Base-by-base conservation (phyloP, 2,113 vertebrate genomes). In the Miniopterus natalensis region DNA sequence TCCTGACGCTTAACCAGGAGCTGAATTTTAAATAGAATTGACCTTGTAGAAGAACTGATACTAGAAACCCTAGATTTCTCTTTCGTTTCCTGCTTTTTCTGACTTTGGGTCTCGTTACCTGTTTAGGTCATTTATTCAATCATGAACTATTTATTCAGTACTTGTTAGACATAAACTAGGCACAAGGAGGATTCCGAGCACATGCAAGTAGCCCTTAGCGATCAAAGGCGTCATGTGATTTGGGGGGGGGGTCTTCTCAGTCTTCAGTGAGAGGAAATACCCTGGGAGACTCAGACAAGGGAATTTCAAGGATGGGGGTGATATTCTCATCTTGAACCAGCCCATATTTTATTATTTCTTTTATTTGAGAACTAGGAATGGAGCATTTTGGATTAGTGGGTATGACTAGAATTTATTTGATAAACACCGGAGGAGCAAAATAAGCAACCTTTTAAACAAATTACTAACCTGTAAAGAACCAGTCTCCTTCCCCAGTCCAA, bases 391-490 rank as follows among this genome's bases (percentile, higher is more conserved):
- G 21, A 42, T 84, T 53, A 27, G 49, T 42, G 23, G 70, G 18
- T 74, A 75, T 59, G 84, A 21, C 21, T 70, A 42, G 68, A 63
- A 86, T 79, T 47, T 78, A 23, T 68, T 65, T 78, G 12, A 74
- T 83, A 90, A 70, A 86, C 18, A 78, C 5, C 31, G 8, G 6
- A 77, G 13, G 21, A 80, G 3, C n/a, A 92, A 84, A 96, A 92
- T 40, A 73, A 74, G n/a, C 42, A 89, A 88, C 68, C 3, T 92
- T 81, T 87, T 29, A 63, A 66, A 55, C 47, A 93, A 83, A 65
- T 55, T 49, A 36, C 29, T 70, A 29, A 80, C 77, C 84, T 90
- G 59, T 31, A 57, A 92, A 77, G 5, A 88, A 53, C 13, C 42
- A 66, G 5, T 31, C 61, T 59, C 47, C 11, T 75, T 79, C 21